Evolutionary conservation across 2,888 invertebrate genomes (phyloP), one percentile per base, ranked within the genome.

Genomic region (Cryptus armator): DNA sequence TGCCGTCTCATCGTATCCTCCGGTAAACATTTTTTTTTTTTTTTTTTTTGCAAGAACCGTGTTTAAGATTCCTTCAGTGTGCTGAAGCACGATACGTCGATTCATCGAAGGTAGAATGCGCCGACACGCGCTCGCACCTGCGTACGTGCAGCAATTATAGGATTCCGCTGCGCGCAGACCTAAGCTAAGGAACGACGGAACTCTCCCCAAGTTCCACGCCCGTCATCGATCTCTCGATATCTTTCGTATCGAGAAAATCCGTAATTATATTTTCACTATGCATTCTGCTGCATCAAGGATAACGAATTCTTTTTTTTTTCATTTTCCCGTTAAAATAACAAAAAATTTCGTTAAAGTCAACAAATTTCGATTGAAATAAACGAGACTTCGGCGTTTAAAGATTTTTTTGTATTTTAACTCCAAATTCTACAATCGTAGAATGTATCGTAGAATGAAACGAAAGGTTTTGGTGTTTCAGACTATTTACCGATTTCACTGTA

Each of bases 141-240:
- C 51, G 51, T 51, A 51, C 51, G 19, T 56, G n/a, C 56, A 16
- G n/a, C 56, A 16, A 56, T 56, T 56, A 19, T 56, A 56, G 9
- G n/a, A 56, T 56, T 56, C 56, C 12, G 5, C 16, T 56, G 16
- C 19, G n/a, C n/a, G 16, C 19, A 16, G 19, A 56, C 16, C 19
- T n/a, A 16, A 56, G 56, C 19, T 6, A 56, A 16, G 56, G 16
- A 7, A 12, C 48, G 48, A 48, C n/a, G 48, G n/a, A 48, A 12
- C 12, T 48, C n/a, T 48, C 48, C 6, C 48, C 9, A 12, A 48
- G 48, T 48, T 48, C 9, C 48, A 48, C 48, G 48, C 48, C n/a
- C 48, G 12, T 0, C 48, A 48, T 48, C 48, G 14, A 48, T n/a
- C 12, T 12, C 10, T n/a, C 9, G 12, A 48, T 14, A n/a, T 48